These are phyloP conservation scores for Axea sp. DNA, from an alignment of 2,888 invertebrate genomes.

Conservation along the genomic window DNA sequence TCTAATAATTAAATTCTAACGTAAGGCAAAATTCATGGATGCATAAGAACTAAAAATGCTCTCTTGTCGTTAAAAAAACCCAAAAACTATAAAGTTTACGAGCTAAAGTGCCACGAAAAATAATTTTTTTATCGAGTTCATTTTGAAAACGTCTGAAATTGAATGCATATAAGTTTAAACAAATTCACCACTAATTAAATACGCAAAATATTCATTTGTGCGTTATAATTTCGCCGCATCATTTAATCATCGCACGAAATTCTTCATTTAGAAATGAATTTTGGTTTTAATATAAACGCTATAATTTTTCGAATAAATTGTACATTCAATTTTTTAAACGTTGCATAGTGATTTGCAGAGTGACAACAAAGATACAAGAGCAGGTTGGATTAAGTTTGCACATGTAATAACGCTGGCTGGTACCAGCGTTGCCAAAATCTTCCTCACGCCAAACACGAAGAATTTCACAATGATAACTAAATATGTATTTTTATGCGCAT, in stretches of 20 bases:
- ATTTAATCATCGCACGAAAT: conserved; percentile 10
- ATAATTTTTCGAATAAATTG: conserved; percentile 9
- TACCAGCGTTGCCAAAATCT: conserved; percentile 12
- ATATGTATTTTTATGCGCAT: conserved; percentile 6
- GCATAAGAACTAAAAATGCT: no score
- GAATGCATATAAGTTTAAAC: no score
- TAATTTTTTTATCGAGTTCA: no score
- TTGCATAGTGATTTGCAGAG: conserved; percentile 10
- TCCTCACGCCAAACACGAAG: conserved; percentile 14
- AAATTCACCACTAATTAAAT: conserved; percentile 5
- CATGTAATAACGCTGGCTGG: conserved; percentile 42
- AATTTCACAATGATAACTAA: conserved; percentile 14
- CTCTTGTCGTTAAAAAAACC: conserved; percentile 12
- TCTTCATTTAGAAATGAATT: neutral
- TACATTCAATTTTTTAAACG: conserved; percentile 38
- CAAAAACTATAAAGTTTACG: conserved; percentile 10
- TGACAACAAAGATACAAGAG: conserved; percentile 35
- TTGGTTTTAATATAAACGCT: conserved; percentile 20
- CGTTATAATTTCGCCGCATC: neutral
- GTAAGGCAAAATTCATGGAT: conserved; percentile 14
- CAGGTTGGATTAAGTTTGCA: conserved; percentile 44
- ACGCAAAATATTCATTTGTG: conserved; percentile 4
- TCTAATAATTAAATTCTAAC: conserved; percentile 49
- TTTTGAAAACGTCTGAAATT: no score
- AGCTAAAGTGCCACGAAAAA: neutral